Evolutionary conservation across 2,113 vertebrate genomes (phyloP).

Genomic region (Pyxicephalus adspersus): DNA sequence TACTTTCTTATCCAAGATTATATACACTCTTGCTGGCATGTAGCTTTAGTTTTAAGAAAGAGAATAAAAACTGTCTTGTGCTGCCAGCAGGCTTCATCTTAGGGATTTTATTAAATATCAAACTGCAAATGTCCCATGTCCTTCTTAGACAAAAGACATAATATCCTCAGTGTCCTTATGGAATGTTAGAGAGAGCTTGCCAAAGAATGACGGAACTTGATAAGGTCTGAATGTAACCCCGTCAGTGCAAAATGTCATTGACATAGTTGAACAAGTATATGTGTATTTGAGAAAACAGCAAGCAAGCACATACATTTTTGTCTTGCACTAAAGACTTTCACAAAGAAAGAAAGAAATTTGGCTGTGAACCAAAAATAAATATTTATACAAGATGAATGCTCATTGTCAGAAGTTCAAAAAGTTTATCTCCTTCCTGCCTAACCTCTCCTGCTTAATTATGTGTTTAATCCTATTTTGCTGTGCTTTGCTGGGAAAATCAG

Average conservation of each 20-base stretch:
- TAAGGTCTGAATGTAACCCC: conserved; percentile 31
- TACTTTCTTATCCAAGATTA: too few relatives aligned
- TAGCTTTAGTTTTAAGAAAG: background rate
- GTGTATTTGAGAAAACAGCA: conserved; percentile 7
- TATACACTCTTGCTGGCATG: too few relatives aligned
- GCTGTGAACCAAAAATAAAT: conserved; percentile 16
- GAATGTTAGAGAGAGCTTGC: conserved; percentile 28
- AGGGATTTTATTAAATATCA: conserved; percentile 29
- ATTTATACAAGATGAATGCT: conserved; percentile 8
- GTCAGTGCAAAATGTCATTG: conserved; percentile 37
- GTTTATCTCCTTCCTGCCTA: conserved; percentile 4
- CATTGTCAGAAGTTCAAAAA: conserved; percentile 1
- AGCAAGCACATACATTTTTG: background rate
- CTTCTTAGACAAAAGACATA: conserved; percentile 25
- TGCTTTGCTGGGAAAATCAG: too few relatives aligned
- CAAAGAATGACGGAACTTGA: conserved; percentile 36
- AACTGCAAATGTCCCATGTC: conserved; percentile 24
- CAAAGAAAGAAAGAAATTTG: conserved; percentile 14
- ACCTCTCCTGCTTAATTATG: background rate
- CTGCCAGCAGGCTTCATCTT: background rate
- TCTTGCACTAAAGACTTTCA: background rate
- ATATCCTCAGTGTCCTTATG: conserved; percentile 38
- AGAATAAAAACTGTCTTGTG: background rate
- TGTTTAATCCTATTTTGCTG: too few relatives aligned
- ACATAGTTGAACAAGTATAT: conserved; percentile 33